These are phyloP conservation scores for Eremophila alpestris DNA, from an alignment of 2,797 vertebrate genomes.

Conservation along the genomic window DNA sequence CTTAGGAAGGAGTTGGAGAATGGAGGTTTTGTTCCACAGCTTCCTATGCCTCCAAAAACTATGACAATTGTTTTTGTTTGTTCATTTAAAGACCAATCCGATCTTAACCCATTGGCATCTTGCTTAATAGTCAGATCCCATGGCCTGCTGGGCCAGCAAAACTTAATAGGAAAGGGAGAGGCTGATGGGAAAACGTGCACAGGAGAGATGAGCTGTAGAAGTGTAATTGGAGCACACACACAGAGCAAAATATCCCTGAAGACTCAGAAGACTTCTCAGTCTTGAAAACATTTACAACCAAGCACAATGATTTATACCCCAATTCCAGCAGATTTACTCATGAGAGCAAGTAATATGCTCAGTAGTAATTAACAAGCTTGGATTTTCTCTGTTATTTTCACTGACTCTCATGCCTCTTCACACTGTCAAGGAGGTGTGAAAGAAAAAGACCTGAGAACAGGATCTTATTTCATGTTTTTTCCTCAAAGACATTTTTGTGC, in stretches of 20 bases:
- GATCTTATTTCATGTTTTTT: not conserved
- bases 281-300: constrained; percentile 23
- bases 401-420: not conserved
- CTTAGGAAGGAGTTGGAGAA: not conserved
- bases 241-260: not conserved
- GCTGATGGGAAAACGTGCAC: not conserved
- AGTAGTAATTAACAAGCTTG: constrained; percentile 12
- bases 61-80: not conserved
- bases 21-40: not conserved
- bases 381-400: constrained; percentile 41
- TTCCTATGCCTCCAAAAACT: not conserved
- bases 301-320: constrained; percentile 16
- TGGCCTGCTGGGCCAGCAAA: not conserved
- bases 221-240: constrained; percentile 26
- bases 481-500: not conserved
- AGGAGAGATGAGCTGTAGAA: constrained; percentile 28
- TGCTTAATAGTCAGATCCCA: not conserved
- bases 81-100: not conserved
- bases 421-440: constrained; percentile 40
- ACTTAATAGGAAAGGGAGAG: constrained; percentile 8
- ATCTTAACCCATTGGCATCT: not conserved
- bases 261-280: constrained; percentile 22
- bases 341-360: constrained; percentile 44
- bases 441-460: not conserved
- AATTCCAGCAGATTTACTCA: constrained; percentile 23